These are phyloP conservation scores for Antennarius maculatus DNA, from an alignment of 2,797 vertebrate species.

Conservation along the genomic window DNA sequence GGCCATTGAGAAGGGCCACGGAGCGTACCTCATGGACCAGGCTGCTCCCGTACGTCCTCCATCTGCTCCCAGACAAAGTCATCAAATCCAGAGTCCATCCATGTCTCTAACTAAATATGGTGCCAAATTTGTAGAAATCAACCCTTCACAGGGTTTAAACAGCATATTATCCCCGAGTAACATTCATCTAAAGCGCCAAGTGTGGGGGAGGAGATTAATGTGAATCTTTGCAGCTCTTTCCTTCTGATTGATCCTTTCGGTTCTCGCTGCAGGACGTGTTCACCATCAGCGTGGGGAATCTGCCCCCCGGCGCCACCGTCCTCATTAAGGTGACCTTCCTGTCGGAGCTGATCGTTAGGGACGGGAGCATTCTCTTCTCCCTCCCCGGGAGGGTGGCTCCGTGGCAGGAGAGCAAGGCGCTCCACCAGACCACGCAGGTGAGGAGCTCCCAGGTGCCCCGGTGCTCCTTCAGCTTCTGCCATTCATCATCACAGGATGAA, in stretches of 20 bases:
- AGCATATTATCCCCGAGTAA: too few species aligned
- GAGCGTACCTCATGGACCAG: constrained; percentile 92
- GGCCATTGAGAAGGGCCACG: constrained; percentile 85
- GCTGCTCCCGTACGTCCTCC: constrained; percentile 82
- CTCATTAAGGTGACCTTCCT: constrained; percentile 91
- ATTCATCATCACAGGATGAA: too few species aligned
- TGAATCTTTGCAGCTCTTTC: too few species aligned
- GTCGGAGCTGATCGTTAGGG: constrained; percentile 81
- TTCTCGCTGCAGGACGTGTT: constrained; percentile 84
- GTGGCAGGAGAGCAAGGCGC: constrained; percentile 85
- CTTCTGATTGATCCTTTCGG: not conserved
- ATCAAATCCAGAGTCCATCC: not conserved
- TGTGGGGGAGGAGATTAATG: too few species aligned
- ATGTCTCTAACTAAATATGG: not conserved
- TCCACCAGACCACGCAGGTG: constrained; percentile 88
- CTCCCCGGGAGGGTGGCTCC: constrained; percentile 86
- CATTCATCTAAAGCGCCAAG: too few species aligned
- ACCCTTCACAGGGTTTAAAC: too few species aligned
- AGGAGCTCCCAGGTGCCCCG: not conserved
- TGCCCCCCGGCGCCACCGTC: constrained; percentile 84
- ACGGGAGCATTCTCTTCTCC: constrained; percentile 76
- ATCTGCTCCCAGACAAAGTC: not conserved
- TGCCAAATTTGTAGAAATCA: too few species aligned
- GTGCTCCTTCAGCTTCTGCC: too few species aligned
- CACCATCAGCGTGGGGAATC: constrained; percentile 90